phyloP scores from a whole-genome alignment of 2,797 vertebrate species.

The Eulemur mongoz region DNA sequence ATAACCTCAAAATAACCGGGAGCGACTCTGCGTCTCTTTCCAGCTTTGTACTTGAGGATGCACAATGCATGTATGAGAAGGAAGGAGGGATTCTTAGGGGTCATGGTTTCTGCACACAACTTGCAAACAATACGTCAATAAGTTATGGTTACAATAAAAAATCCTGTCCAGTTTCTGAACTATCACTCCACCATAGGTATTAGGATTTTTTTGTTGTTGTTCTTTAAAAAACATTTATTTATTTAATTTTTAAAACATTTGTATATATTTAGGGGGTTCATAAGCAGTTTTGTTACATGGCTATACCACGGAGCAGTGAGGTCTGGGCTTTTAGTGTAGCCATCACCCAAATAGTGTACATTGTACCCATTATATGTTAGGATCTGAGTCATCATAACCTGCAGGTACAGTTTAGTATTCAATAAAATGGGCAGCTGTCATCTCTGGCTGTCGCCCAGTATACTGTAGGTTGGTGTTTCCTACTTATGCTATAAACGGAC shows the following conservation, averaged over 20 bases:
- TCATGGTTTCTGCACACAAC: neutral
- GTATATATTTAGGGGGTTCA: neutral
- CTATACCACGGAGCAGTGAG: neutral
- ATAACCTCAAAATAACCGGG: too few species aligned
- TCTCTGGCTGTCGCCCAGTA: neutral
- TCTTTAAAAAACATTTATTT: neutral
- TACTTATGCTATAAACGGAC: neutral
- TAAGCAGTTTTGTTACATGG: neutral
- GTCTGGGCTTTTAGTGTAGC: neutral
- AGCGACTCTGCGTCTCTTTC: neutral
- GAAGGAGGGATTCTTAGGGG: neutral
- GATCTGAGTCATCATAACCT: neutral
- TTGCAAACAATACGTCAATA: neutral
- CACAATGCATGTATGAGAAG: neutral
- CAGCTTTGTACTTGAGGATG: neutral
- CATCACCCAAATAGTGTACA: too few species aligned
- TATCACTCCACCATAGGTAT: neutral
- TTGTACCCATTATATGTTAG: neutral
- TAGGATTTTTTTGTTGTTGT: neutral
- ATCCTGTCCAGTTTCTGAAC: neutral
- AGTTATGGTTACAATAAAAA: neutral
- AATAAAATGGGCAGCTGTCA: neutral
- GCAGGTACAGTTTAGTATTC: neutral
- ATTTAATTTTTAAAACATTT: neutral
- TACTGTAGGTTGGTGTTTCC: neutral